These are phyloP conservation scores for Himalopsyche phryganea DNA, from an alignment of 1,140 invertebrate species.

Conservation along the genomic window DNA sequence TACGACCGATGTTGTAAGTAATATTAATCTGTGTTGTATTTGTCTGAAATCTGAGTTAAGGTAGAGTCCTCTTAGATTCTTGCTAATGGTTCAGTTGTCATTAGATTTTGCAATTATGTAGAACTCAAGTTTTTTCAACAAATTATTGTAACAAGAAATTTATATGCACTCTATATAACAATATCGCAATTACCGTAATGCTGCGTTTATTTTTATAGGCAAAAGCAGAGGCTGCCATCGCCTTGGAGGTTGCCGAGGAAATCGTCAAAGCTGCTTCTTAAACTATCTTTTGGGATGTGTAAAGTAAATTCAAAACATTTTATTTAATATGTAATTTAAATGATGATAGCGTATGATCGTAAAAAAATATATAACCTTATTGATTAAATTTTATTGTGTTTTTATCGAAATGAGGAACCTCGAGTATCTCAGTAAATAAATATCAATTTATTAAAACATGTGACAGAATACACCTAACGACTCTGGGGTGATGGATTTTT, in stretches of 20 bases:
- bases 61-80: neutral
- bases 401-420: too few species aligned
- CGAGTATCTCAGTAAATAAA: too few species aligned
- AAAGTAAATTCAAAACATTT: neutral
- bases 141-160: too few species aligned
- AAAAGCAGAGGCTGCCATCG: constrained; percentile 90
- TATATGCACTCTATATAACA: too few species aligned
- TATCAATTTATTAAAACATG: too few species aligned
- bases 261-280: constrained; percentile 76
- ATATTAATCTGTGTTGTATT: neutral
- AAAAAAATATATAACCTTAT: constrained; percentile 3
- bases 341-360: constrained; percentile 4
- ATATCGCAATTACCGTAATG: too few species aligned
- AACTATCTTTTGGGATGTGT: constrained; percentile 18
- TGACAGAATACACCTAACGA: too few species aligned
- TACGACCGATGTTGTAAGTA: constrained; percentile 64
- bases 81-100: neutral
- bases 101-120: neutral
- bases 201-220: constrained; percentile 53
- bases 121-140: too few species aligned
- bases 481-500: too few species aligned
- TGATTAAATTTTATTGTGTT: neutral
- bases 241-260: constrained; percentile 92
- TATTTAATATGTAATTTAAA: constrained; percentile 8
- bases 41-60: neutral